Evolutionary conservation across 2,888 invertebrate genomes (phyloP), one percentile per base, ranked within the genome.

Genomic region (Megastigmus dorsalis): DNA sequence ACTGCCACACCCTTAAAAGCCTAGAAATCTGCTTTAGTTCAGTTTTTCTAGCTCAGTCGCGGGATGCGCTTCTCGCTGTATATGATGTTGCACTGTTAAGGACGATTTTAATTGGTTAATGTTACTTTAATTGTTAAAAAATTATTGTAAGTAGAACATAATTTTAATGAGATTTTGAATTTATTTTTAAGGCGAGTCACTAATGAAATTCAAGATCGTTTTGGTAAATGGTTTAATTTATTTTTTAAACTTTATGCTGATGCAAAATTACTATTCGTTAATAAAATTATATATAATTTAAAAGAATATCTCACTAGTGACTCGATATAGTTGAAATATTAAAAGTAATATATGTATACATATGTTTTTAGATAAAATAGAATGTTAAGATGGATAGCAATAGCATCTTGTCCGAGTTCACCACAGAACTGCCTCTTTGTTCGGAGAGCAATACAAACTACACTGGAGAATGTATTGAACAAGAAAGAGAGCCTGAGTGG

Each of bases 401-500:
- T 7, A 36, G 43, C n/a, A 50, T 52, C 23, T 41, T 65, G 38
- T 41, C 57, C 3, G 67, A 48, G 1, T 38, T 67, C 0, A 18
- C 60, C 4, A 48, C 60, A 15, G 10, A 36, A 10, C 33, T 77
- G 9, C 75, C 79, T 30, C 84, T 84, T 1, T 86, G 84, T 62
- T 76, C 80, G 2, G 74, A 80, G 0, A 83, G 83, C 66, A 80
- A 79, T 18, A 76, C 80, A 2, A 80, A 79, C 63, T 79, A 73
- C 45, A 68, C 80, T n/a, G 83, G 81, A 18, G 85, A 85, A 20
- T 84, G 84, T 60, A 78, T 78, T 5, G 83, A 82, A 52, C 82
- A 83, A 20, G 75, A 71, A 3, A 79, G 78, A 9, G 83, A 82
- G 59, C 65, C 69, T 2, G 91, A 93, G 80, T 94, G 95, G 95